Evolutionary conservation across 2,113 vertebrate genomes (phyloP), one percentile per base, ranked within the genome.

Genomic region (Sialia sialis): DNA sequence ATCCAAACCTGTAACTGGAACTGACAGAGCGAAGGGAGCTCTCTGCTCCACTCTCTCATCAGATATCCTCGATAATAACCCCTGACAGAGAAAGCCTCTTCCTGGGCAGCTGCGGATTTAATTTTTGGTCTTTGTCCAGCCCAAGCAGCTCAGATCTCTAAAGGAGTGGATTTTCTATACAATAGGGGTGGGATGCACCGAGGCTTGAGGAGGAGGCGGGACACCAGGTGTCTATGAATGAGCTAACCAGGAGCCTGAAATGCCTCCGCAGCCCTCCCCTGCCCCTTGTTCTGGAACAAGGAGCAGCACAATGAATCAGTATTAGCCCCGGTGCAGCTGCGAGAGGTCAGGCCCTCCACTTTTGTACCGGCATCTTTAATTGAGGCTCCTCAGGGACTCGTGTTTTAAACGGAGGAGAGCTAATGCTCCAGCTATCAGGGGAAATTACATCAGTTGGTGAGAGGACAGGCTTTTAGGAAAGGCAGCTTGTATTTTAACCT

Each of bases 221-320:
- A 70, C 46, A 32, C 92, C 92, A 96, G 93, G 93, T 95, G 91
- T 93, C 94, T 32, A 2, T 91, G 95, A 97, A 96, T 90, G 90
- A 94, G 62, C 94, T 81, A 90, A 91, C 2, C 12, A 90, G 78
- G 62, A 52, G 52, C 9, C 90, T 9, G 3, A 73, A 94, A 87
- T 93, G 38, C 21, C n/a, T 84, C 27, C 0, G 3, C 17, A 72
- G 49, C 84, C 38, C 79, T 80, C 62, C 81, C 59, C 7, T 43
- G 85, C 74, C 81, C 56, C 22, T 41, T 54, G 43, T 46, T 80
- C 62, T 54, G 76, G 8, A 39, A 23, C 64, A 67, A 0, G 0
- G 82, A 89, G 64, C 68, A 84, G 84, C 60, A 95, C 74, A 83
- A 74, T 62, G 81, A 56, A 87, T 84, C 49, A 67, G 76, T 82